Evolutionary conservation across 2,797 vertebrate genomes (phyloP), one percentile per base, ranked within the genome.

Genomic region (Ptychadena robeensis): DNA sequence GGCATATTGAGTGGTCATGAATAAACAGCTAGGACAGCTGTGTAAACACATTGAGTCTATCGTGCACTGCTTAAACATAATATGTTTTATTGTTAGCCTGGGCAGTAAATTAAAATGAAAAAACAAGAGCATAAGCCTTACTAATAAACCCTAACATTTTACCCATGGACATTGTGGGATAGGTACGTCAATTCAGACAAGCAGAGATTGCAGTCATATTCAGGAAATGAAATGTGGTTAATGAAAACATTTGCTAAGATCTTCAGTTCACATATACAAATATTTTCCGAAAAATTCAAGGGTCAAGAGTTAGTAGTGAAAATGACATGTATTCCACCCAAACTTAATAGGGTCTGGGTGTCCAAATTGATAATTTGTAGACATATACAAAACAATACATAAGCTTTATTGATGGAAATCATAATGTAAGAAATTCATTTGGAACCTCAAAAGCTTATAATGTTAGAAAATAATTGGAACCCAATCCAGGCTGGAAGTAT

Each of bases 71-170:
- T 61, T 61, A 12, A 61, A 61, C 10, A 2, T 61, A 25, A 27
- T 61, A 61, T 61, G 11, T 61, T 61, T 61, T 61, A 61, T 61
- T 61, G 27, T 25, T 27, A 28, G 59, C n/a, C 57, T 59, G 57
- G n/a, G 59, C 25, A 61, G 25, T 61, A 28, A 61, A 61, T 25
- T 25, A 28, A 61, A 61, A 28, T 25, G 28, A 61, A 61, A 61
- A 61, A 27, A 25, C 8, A 25, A 61, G 25, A 61, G 28, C 0
- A 15, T 25, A 3, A 28, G 25, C 11, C 59, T 0, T 25, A 10
- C 2, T 61, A 61, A 25, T 12, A 61, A 12, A 61, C 10, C 27
- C 5, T 25, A 28, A 28, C 9, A 10, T 28, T 28, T 28, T 3
- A 61, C 9, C 25, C 27, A 61, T 61, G 59, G 25, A 10, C 25